Evolutionary conservation across 2,797 vertebrate genomes (phyloP), one percentile per base, ranked within the genome.

Genomic region (Characodon lateralis): DNA sequence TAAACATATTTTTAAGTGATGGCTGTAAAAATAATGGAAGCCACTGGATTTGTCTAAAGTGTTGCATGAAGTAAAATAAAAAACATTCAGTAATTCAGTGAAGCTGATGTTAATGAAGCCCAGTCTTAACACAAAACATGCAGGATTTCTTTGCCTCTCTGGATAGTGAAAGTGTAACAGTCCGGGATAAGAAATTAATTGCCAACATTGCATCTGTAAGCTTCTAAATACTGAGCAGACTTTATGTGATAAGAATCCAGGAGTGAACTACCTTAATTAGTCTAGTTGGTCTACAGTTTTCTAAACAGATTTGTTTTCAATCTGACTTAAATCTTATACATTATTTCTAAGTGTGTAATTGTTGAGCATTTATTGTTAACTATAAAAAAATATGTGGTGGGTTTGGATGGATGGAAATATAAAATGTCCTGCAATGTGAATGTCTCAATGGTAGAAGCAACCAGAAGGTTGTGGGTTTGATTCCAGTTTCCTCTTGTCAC

Each of bases 291-390:
- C 24, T 18, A n/a, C 16, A 12, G 46, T n/a, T 68, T 16, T 68
- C 41, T 41, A 46, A 69, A 46, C 2, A 2, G 6, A 55, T 55
- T 28, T 0, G 2, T 71, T 53, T 71, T 35, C n/a, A 41, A 41
- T 43, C 3, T n/a, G n/a, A 73, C n/a, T 55, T 18, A 24, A 72
- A 65, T 39, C 31, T 39, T 39, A 5, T 22, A 22, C 31, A 65
- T 39, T 56, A 72, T 24, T 41, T 39, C 22, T 39, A 66, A 48
- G 13, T 43, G 53, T 73, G 53, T 35, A 58, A 2, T 73, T 43
- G 53, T 35, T 72, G 53, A n/a, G 22, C 48, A 28, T 51, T 71
- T 71, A 5, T 72, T 56, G 71, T 56, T 35, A 71, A 35, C 20
- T 50, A 51, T 20, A 22, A 55, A 43, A 24, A 66, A 22, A 66